Evolutionary conservation across 2,888 invertebrate genomes (phyloP), one percentile per base, ranked within the genome.

Genomic region (Dicyrtoma fusca): DNA sequence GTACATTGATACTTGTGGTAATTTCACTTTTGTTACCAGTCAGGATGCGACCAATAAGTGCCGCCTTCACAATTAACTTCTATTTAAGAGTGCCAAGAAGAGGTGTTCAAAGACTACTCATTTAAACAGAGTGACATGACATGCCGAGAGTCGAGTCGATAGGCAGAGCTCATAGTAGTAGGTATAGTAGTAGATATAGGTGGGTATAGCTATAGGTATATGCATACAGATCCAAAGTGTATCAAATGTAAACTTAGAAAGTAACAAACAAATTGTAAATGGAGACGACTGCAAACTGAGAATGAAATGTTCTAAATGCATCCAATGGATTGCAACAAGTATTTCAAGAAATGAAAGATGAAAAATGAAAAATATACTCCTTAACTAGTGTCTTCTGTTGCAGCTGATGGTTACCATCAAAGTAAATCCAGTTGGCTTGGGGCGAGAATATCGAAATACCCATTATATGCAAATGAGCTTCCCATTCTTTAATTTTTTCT

Each of bases 381-480:
- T 53, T 42, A 71, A 63, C 53, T 51, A 42, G 44, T 42, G 51
- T 44, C 44, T 45, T 49, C 47, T 71, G 34, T 59, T 55, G 71
- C 63, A 63, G 62, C 47, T 71, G 71, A 63, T 53, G 21, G 47
- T 53, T 42, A 21, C n/a, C 49, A 59, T 44, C 57, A 57, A 25
- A 69, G 70, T 25, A 44, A 72, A 55, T 69, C 44, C 64, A 23
- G 26, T 49, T 62, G 62, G 25, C 65, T 42, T 34, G 47, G 53
- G 71, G 71, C 61, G 61, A 69, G 66, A 66, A 66, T 66, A 66
- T 66, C 66, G 66, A 66, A 66, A 66, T 70, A 69, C 63, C 74
- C 74, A 77, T 77, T 76, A 77, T 76, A 76, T 77, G 77, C 74
- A 76, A 75, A 77, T 77, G 76, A 76, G 74, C 68, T 73, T 71